Evolutionary conservation across 2,797 vertebrate genomes (phyloP).

Genomic region (Danio aesculapii): DNA sequence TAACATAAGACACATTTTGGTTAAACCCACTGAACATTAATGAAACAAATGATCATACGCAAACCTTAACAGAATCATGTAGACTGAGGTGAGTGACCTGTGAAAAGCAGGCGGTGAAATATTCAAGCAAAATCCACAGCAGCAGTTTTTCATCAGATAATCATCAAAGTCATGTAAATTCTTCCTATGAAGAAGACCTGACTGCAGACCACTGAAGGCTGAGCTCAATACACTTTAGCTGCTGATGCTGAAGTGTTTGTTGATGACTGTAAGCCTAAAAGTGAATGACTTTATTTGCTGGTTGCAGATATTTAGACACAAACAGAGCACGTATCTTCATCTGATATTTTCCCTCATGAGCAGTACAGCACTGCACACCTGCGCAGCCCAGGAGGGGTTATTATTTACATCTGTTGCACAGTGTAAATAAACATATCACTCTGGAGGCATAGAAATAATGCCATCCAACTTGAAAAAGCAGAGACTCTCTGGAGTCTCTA

Average conservation of each 20-base stretch:
- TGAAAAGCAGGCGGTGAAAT: not conserved
- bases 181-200: too few relatives aligned
- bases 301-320: constrained; percentile 67
- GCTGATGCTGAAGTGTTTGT: constrained; percentile 31
- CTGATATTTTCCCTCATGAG: constrained; percentile 69
- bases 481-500: constrained; percentile 38
- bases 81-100: not conserved
- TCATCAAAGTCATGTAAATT: not conserved
- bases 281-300: constrained; percentile 70
- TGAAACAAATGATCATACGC: not conserved
- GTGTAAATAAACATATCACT: constrained; percentile 77
- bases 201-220: not conserved
- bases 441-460: constrained; percentile 66
- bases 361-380: constrained; percentile 66
- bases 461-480: constrained; percentile 48
- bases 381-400: constrained; percentile 59
- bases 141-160: not conserved
- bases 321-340: constrained; percentile 71
- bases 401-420: constrained; percentile 70
- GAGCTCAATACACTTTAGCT: not conserved
- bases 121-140: too few relatives aligned
- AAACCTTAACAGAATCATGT: not conserved
- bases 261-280: constrained; percentile 51
- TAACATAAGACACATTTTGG: not conserved
- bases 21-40: too few relatives aligned